Evolutionary conservation across 2,888 invertebrate species (phyloP).

Genomic region (Scaeva pyrastri): DNA sequence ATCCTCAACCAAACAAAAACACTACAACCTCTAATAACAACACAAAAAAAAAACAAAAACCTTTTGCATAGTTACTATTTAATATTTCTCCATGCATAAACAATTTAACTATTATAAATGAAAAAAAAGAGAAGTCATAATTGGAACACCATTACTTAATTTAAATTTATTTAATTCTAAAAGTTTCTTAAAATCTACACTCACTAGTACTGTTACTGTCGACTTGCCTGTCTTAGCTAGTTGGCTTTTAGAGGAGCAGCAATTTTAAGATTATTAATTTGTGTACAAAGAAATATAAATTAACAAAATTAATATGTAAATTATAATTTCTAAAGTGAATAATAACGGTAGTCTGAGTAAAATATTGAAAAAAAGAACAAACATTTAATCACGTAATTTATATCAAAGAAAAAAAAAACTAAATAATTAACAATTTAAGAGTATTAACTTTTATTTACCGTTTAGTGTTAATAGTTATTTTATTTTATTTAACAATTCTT

Average conservation of each 20-base stretch:
- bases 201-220: neutral
- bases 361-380: conserved; percentile 44
- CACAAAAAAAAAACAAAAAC: conserved; percentile 21
- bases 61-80: conserved; percentile 71
- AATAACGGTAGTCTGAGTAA: conserved; percentile 53
- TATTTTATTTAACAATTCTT: conserved; percentile 28
- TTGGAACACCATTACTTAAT: conserved; percentile 65
- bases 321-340: conserved; percentile 40
- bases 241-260: neutral
- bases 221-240: conserved; percentile 15
- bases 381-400: conserved; percentile 55
- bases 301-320: neutral
- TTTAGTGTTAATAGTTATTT: conserved; percentile 54
- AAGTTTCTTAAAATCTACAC: conserved; percentile 42
- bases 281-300: conserved; percentile 19
- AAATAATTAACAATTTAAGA: conserved; percentile 45
- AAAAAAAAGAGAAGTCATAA: conserved; percentile 57
- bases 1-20: neutral
- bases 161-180: conserved; percentile 64
- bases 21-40: neutral
- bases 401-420: conserved; percentile 31
- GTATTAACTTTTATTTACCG: conserved; percentile 63
- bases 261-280: conserved; percentile 32
- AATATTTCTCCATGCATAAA: conserved; percentile 57
- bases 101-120: conserved; percentile 15